Percentiles rank a stretch among this genome's conserved stretches.
phyloP scores from a whole-genome alignment of 2,113 vertebrate species.

The Motacilla tschutschensis region DNA sequence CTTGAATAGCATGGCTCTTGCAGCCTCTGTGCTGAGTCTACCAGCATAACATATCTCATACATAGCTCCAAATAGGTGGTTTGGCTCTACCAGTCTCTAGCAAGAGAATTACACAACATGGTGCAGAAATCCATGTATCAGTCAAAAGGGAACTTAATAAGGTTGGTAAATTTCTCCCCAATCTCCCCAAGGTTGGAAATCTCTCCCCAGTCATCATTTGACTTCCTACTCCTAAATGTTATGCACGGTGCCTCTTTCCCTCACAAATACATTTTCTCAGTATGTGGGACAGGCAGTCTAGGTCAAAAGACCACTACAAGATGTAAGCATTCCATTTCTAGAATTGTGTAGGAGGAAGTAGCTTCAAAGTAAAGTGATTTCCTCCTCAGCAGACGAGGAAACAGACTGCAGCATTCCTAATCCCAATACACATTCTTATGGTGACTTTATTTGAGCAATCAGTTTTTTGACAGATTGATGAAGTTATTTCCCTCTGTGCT shows the following conservation, averaged over 20 bases:
- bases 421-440: rapidly evolving
- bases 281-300: background rate
- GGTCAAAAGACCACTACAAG: background rate
- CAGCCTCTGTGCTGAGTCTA: background rate
- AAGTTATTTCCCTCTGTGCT: background rate
- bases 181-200: background rate
- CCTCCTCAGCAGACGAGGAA: background rate
- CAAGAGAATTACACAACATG: background rate
- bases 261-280: background rate
- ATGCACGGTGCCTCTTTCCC: background rate
- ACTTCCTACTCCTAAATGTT: background rate
- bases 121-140: background rate
- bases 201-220: background rate
- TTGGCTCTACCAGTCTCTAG: background rate
- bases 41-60: background rate
- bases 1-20: background rate
- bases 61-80: background rate
- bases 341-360: background rate
- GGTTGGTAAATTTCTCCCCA: background rate
- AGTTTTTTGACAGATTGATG: background rate
- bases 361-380: background rate
- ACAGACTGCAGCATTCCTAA: background rate
- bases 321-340: background rate
- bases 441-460: background rate
- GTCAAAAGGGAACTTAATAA: background rate